A percentile compares a stretch with the other conserved stretches of the same genome.
Conservation (phyloP, 35 echinoderm and acorn worm genomes). For the Hemicentrotus pulcherrimus region DNA sequence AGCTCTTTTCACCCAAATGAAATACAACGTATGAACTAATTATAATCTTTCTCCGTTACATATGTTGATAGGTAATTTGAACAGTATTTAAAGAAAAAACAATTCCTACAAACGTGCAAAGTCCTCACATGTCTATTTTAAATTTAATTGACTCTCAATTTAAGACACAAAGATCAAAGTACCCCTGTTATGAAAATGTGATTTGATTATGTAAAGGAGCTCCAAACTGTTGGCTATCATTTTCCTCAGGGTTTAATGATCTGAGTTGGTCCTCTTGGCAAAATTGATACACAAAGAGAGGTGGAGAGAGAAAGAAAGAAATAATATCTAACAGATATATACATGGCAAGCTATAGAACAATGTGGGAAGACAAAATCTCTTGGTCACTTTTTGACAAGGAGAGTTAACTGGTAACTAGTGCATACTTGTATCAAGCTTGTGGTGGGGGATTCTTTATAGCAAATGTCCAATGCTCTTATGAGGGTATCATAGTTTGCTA, state of each 20-base stretch:
- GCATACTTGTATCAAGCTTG: neutral
- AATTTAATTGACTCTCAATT: neutral
- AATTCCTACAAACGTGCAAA: neutral
- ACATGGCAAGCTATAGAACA: conserved; percentile 17
- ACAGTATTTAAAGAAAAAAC: neutral
- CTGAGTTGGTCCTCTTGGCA: neutral
- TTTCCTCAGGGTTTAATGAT: neutral
- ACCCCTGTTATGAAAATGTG: no score
- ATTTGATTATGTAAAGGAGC: neutral
- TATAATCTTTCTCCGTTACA: neutral
- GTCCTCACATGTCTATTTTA: neutral
- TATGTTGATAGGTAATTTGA: neutral
- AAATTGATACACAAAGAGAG: neutral
- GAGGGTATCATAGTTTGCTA: no score
- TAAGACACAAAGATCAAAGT: no score
- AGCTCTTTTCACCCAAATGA: neutral
- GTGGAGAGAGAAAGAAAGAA: neutral
- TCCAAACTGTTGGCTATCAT: neutral
- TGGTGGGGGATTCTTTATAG: neutral
- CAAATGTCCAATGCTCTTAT: no score
- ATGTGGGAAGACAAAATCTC: conserved; percentile 10
- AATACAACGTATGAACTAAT: neutral
- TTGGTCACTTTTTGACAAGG: conserved; percentile 15
- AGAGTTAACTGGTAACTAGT: neutral
- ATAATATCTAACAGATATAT: neutral